These are phyloP conservation scores for Desmodus rotundus DNA, from an alignment of 2,113 vertebrate genomes.

Conservation along the genomic window DNA sequence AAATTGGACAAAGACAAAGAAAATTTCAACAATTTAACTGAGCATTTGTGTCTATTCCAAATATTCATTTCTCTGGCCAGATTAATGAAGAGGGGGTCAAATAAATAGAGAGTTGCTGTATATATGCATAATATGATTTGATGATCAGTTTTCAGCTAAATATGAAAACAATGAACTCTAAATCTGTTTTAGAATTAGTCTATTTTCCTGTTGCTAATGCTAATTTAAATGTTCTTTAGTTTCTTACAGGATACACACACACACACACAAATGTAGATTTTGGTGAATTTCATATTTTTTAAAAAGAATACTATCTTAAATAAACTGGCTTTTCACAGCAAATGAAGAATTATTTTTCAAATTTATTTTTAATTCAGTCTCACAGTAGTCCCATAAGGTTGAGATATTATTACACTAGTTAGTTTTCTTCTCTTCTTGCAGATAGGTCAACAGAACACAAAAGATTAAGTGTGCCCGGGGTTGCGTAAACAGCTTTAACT, in stretches of 20 bases:
- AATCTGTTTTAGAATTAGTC: neutral
- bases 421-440: conserved; percentile 25
- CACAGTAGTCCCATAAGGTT: neutral
- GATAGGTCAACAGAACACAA: neutral
- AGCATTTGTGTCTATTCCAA: neutral
- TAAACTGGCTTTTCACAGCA: neutral
- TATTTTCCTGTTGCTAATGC: neutral
- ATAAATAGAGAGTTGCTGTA: neutral
- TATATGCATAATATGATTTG: neutral
- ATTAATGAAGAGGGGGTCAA: neutral
- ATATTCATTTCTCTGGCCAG: neutral
- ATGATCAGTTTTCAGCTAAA: neutral
- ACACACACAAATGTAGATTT: neutral
- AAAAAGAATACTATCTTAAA: neutral
- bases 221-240: neutral
- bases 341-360: neutral
- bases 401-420: neutral
- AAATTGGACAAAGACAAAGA: neutral
- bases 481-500: neutral
- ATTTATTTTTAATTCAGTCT: conserved; percentile 26
- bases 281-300: neutral
- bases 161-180: neutral
- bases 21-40: neutral
- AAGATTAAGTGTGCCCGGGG: neutral
- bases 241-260: neutral